Base-by-base conservation (phyloP, 2,888 invertebrate genomes). In the Pachycephus smyrnensis region DNA sequence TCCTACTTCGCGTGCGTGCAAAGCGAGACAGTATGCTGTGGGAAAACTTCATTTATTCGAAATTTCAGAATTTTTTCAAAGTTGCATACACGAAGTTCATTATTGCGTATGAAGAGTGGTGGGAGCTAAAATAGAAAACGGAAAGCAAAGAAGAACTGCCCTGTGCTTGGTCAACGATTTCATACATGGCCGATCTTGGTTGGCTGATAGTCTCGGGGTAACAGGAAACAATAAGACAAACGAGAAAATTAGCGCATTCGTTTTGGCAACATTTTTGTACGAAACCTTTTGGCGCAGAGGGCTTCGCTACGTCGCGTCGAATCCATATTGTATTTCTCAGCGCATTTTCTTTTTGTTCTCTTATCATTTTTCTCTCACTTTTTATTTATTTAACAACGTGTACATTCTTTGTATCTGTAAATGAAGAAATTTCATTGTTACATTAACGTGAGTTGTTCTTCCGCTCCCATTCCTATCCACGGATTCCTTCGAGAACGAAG, bases 321-420 rank as follows among this genome's bases (percentile, higher is more conserved):
- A 80, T 82, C 80, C 77, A 74, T 79, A 83, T 78, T 86, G 73
- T 83, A 81, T 75, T 75, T 40, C 40, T 33, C 30, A 69, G 31
- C 40, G 68, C 40, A 40, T 80, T 84, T 86, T 76, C 83, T 33
- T 76, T 84, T n/a, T n/a, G n/a, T n/a, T 23, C 9, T 55, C 23
- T 55, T 55, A 55, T 55, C 55, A 55, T 55, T 55, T 55, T 55
- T 55, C 9, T 55, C 55, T 55, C 23, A 55, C 2, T 23, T 73
- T 71, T 79, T 81, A 82, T 84, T 86, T 85, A 80, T 87, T 86
- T 85, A 82, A 83, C 83, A 87, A 80, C 75, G 76, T 87, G 87
- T 87, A 87, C 87, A 87, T 87, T 87, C 83, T 87, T 87, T 87
- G 85, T 86, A 86, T 87, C 82, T 85, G 82, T 85, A 85, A 87